Conservation (phyloP, 2,113 vertebrate genomes). For the Hemicordylus capensis region DNA sequence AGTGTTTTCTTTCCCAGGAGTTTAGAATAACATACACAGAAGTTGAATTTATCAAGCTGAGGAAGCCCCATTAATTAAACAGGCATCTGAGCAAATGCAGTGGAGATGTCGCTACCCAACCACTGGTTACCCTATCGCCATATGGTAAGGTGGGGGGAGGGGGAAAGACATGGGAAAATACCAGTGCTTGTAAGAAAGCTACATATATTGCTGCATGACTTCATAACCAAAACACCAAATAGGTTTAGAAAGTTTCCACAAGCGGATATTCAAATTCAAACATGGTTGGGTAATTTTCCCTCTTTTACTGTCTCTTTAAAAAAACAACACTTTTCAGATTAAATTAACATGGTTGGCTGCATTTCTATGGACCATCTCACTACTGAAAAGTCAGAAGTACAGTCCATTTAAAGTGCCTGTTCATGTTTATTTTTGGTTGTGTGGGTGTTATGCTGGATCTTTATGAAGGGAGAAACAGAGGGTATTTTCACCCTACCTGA, state of each 20-base stretch:
- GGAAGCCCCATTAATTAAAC: slow-evolving; percentile 60
- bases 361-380: not conserved
- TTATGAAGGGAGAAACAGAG: not conserved
- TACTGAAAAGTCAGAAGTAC: not conserved
- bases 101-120: slow-evolving; percentile 5
- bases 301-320: not conserved
- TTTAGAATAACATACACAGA: slow-evolving; percentile 63
- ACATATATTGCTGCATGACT: not conserved
- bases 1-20: slow-evolving; percentile 59
- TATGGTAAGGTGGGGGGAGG: not conserved
- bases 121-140: not conserved
- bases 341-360: not conserved
- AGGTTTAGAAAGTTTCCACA: not conserved
- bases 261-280: not conserved
- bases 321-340: not conserved
- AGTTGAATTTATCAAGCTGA: slow-evolving; percentile 57
- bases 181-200: not conserved
- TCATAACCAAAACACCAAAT: slow-evolving; percentile 1
- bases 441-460: too few species aligned
- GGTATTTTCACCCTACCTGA: not conserved
- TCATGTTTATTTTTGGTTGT: not conserved
- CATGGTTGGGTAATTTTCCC: not conserved
- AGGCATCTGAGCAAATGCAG: slow-evolving; percentile 10
- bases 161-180: not conserved
- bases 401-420: not conserved